phyloP scores from a whole-genome alignment of 1,140 invertebrate genomes.

The Hycleus phaleratus region DNA sequence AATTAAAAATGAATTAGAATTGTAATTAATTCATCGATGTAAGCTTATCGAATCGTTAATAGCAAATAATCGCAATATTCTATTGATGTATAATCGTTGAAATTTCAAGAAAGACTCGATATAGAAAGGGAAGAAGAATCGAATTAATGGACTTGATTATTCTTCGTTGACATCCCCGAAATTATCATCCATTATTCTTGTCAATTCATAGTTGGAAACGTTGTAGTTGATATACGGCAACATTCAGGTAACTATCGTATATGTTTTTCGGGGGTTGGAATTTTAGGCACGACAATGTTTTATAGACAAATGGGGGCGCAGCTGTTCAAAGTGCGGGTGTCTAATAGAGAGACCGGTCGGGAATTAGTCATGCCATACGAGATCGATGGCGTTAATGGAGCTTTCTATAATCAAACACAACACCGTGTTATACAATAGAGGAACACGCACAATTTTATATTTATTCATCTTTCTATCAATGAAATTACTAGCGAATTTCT shows the following conservation, averaged over 20 bases:
- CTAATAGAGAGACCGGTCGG: constrained; percentile 23
- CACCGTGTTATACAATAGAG: constrained; percentile 9
- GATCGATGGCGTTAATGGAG: constrained; percentile 26
- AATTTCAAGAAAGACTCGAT: too few relatives aligned
- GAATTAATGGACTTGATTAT: constrained; percentile 8
- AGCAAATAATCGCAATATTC: too few relatives aligned
- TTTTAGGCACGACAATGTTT: too few relatives aligned
- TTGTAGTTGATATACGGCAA: neutral
- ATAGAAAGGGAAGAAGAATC: too few relatives aligned
- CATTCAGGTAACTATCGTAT: constrained; percentile 5
- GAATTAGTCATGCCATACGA: constrained; percentile 26
- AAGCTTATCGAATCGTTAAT: too few relatives aligned
- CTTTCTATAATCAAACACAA: constrained; percentile 25
- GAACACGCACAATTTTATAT: neutral
- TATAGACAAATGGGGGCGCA: constrained; percentile 24
- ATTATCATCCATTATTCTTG: constrained; percentile 9
- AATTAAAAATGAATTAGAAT: too few relatives aligned
- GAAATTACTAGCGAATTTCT: too few relatives aligned
- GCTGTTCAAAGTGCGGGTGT: constrained; percentile 21
- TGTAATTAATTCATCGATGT: too few relatives aligned
- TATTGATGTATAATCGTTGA: too few relatives aligned
- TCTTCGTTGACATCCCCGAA: neutral
- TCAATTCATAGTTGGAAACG: constrained; percentile 1
- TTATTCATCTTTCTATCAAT: neutral
- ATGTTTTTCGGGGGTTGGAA: constrained; percentile 1